phyloP scores from a whole-genome alignment of 2,888 invertebrate genomes.

The Drosophila infuscata region DNA sequence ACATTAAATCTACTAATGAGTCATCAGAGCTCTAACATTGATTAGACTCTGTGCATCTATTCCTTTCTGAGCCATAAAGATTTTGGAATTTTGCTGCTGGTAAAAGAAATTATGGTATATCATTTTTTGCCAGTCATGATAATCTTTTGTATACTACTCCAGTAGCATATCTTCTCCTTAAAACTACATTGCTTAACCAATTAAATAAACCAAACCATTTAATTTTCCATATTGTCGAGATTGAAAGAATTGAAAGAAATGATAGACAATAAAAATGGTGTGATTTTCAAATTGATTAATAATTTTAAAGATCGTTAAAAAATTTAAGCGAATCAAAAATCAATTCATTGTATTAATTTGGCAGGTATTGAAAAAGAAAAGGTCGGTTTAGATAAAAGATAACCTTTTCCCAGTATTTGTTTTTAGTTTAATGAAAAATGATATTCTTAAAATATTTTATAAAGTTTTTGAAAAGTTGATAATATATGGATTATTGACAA shows the following conservation, averaged over 20 bases:
- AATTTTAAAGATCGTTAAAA: neutral
- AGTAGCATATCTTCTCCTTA: neutral
- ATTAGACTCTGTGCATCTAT: neutral
- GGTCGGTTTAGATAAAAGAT: neutral
- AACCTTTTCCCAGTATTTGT: rapidly evolving
- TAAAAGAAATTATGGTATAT: no score
- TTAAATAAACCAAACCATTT: neutral
- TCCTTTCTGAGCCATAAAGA: neutral
- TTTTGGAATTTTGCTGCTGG: neutral
- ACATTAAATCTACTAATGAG: neutral
- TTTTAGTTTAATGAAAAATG: rapidly evolving
- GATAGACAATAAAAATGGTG: no score
- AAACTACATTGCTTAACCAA: neutral
- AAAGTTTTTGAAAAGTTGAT: neutral
- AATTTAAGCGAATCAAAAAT: neutral
- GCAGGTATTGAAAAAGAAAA: neutral
- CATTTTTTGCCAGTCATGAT: constrained; percentile 1
- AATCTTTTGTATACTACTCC: neutral
- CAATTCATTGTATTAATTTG: neutral
- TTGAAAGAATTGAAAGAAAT: neutral
- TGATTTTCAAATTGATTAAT: neutral
- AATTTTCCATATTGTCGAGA: neutral
- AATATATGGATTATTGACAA: neutral
- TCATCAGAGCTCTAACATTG: neutral
- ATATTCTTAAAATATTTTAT: neutral